phyloP scores from a whole-genome alignment of 2,888 invertebrate species.

The Eilema griseolum region DNA sequence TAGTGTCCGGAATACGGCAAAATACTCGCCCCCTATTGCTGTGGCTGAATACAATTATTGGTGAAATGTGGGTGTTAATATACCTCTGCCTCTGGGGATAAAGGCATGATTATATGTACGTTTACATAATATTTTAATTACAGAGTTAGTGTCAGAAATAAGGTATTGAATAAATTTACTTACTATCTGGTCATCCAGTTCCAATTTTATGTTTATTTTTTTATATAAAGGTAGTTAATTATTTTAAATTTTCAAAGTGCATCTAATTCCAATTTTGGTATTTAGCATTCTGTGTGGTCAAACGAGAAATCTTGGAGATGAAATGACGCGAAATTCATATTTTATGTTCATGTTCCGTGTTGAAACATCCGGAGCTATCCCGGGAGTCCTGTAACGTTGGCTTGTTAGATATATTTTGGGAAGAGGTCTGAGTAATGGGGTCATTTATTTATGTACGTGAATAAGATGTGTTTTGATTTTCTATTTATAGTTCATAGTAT shows the following conservation, averaged over 20 bases:
- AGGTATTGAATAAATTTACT: too few relatives aligned
- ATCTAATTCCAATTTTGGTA: neutral
- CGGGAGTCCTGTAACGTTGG: slow-evolving; percentile 30
- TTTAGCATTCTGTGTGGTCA: slow-evolving; percentile 8
- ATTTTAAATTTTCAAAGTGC: neutral
- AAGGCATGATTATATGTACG: too few relatives aligned
- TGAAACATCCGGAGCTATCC: slow-evolving; percentile 40
- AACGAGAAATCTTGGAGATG: neutral
- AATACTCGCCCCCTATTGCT: too few relatives aligned
- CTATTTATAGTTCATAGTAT: neutral
- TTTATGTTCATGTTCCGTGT: slow-evolving; percentile 42
- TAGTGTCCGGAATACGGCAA: too few relatives aligned
- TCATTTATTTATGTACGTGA: slow-evolving; percentile 3
- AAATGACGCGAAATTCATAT: slow-evolving; percentile 43
- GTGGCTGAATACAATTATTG: too few relatives aligned
- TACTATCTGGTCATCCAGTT: too few relatives aligned
- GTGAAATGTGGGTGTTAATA: too few relatives aligned
- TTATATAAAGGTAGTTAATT: neutral
- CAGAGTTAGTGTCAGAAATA: too few relatives aligned
- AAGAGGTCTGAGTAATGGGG: slow-evolving; percentile 5
- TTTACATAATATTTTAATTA: too few relatives aligned
- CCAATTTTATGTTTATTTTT: neutral
- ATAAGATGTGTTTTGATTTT: neutral
- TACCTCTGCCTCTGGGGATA: too few relatives aligned
- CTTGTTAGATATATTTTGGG: slow-evolving; percentile 23